Evolutionary conservation across 1,140 invertebrate genomes (phyloP).

Genomic region (Laodelphax striatellus): DNA sequence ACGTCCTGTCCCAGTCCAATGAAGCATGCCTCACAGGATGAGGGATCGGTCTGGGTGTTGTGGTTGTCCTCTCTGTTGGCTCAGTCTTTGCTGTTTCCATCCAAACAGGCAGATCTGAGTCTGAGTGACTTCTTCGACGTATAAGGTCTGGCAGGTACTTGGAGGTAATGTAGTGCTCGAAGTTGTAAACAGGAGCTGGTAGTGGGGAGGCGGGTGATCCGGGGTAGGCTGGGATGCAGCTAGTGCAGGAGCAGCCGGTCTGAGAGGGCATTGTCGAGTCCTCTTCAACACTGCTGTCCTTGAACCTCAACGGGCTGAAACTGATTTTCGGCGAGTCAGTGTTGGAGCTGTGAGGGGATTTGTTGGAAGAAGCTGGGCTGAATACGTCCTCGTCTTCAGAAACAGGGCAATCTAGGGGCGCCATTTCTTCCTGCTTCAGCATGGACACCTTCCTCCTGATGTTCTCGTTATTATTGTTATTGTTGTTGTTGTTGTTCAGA

Average conservation of each 20-base stretch:
- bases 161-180: conserved; percentile 57
- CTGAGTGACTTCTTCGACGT: conserved; percentile 56
- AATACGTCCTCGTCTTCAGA: conserved; percentile 46
- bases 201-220: conserved; percentile 35
- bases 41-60: conserved; percentile 17
- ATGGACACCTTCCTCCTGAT: conserved; percentile 24
- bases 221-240: conserved; percentile 20
- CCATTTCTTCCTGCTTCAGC: conserved; percentile 19
- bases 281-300: conserved; percentile 36
- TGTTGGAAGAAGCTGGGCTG: conserved; percentile 39
- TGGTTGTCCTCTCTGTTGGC: conserved; percentile 12
- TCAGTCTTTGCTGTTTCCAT: conserved; percentile 34
- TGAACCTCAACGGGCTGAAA: conserved; percentile 44
- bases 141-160: conserved; percentile 60
- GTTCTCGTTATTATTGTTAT: neutral
- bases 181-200: conserved; percentile 42
- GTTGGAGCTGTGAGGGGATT: conserved; percentile 38
- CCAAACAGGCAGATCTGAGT: conserved; percentile 50
- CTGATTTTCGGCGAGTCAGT: conserved; percentile 43
- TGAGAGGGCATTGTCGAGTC: conserved; percentile 32
- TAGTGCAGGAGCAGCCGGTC: conserved; percentile 32
- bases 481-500: conserved; percentile 18
- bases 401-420: conserved; percentile 29
- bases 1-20: conserved; percentile 32
- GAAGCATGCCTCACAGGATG: conserved; percentile 24